Evolutionary conservation across 2,113 vertebrate genomes (phyloP), one percentile per base, ranked within the genome.

Genomic region (Cyprinodon brontotheroides): DNA sequence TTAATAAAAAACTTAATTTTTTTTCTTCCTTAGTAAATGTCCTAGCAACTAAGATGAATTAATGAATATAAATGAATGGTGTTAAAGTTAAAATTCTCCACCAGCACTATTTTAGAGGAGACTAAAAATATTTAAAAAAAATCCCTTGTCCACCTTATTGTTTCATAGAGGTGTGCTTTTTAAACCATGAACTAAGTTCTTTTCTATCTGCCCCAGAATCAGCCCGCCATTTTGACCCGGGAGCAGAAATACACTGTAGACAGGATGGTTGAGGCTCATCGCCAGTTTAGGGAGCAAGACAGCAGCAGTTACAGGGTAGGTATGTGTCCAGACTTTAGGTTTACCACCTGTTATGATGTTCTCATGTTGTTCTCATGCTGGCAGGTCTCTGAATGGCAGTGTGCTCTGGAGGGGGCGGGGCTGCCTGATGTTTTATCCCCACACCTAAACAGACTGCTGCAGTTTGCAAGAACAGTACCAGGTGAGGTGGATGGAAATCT

Each of bases 211-310:
- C 92, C 72, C 43, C 92, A 96, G 93, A 87, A 95, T 38, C 91
- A 92, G 67, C 87, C 92, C 72, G 50, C 60, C 74, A 80, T 83
- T 70, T 68, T 94, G 65, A 94, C 86, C 17, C 74, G 78, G 72
- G 96, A 95, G 45, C 96, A 99, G 90, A 93, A 94, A 86, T 92
- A 93, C 71, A 84, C 96, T 0, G 94, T 98, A 84, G 95, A 96
- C 79, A 93, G 93, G 84, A 95, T 97, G 87, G 95, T 97, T 82
- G 93, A 95, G 81, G 95, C 96, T 70, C 96, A 98, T 85, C 94
- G 95, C 61, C 94, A 94, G 75, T 96, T 94, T 82, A 92, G 89
- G 70, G 90, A 93, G 80, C 94, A 94, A 17, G 95, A 96, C 84
- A 87, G 93, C 87, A 89, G 90, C 82, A 91, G 90, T 63, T 92